Evolutionary conservation across 2,888 invertebrate genomes (phyloP), one percentile per base, ranked within the genome.

Genomic region (Brachyptera risi): DNA sequence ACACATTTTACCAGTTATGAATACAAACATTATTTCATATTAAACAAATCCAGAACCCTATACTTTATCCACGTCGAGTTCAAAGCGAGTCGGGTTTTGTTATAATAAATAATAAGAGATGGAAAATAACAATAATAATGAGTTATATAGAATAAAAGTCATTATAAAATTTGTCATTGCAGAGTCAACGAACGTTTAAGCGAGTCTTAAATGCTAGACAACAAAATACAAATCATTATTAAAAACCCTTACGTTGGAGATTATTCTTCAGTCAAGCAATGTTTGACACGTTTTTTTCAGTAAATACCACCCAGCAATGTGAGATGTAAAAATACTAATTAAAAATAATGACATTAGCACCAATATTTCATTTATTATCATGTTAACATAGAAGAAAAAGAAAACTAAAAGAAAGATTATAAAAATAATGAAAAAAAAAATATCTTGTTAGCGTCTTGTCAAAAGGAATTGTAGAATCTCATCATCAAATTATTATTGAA

Each of bases 361-460:
- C n/a, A 24, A 21, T 2, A 24, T 4, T 3, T 24, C 4, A 47
- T 23, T 21, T 24, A 47, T 24, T 47, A 21, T 24, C 47, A 21
- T 42, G 23, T 47, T 47, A 47, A 47, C 47, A 23, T 5, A 23
- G 24, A 47, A 47, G n/a, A 47, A 47, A 47, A 21, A n/a, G n/a
- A n/a, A n/a, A n/a, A n/a, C n/a, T n/a, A 4, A 47, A 23, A 47
- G n/a, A 2, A n/a, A n/a, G n/a, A 24, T 21, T 7, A 44, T 24
- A 31, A 3, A 47, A 47, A 47, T 47, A 47, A 47, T n/a, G 21
- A 24, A n/a, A 24, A 23, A 47, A 47, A 47, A 47, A n/a, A 24
- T n/a, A 47, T n/a, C 23, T 47, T 47, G 42, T 47, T 21, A 47
- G 24, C 47, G 47, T 47, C n/a, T 47, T n/a, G n/a, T n/a, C n/a